phyloP scores from a whole-genome alignment of 2,888 invertebrate genomes.

The Leptodirus hochenwartii region DNA sequence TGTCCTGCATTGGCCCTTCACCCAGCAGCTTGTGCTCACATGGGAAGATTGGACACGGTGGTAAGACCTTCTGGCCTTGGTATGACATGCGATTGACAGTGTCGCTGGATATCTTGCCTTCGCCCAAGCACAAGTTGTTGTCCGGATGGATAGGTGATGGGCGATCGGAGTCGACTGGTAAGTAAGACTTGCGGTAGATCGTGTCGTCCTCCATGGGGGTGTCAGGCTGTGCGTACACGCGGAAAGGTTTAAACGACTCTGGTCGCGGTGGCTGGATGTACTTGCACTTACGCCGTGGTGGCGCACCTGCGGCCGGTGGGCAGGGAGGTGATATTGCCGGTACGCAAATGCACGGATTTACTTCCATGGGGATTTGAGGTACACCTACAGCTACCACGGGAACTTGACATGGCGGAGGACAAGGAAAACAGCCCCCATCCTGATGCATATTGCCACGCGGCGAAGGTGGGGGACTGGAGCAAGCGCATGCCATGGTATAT shows the following conservation, averaged over 20 bases:
- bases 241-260: conserved; percentile 35
- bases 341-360: too few relatives aligned
- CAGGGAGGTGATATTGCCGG: conserved; percentile 5
- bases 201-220: conserved; percentile 40
- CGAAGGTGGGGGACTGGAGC: too few relatives aligned
- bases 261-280: conserved; percentile 37
- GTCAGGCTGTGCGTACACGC: conserved; percentile 36
- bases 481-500: too few relatives aligned
- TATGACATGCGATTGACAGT: conserved; percentile 37
- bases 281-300: conserved; percentile 18
- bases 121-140: conserved; percentile 26
- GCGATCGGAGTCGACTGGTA: conserved; percentile 29
- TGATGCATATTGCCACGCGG: too few relatives aligned
- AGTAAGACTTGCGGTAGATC: conserved; percentile 45
- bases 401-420: too few relatives aligned
- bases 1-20: conserved; percentile 48
- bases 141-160: conserved; percentile 22
- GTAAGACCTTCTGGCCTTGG: conserved; percentile 34
- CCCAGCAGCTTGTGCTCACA: conserved; percentile 42
- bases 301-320: conserved; percentile 10
- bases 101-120: conserved; percentile 28
- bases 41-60: conserved; percentile 37
- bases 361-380: too few relatives aligned
- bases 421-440: too few relatives aligned
- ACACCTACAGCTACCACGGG: too few relatives aligned